phyloP scores from a whole-genome alignment of 2,113 vertebrate genomes.

The Psilopogon haemacephalus region DNA sequence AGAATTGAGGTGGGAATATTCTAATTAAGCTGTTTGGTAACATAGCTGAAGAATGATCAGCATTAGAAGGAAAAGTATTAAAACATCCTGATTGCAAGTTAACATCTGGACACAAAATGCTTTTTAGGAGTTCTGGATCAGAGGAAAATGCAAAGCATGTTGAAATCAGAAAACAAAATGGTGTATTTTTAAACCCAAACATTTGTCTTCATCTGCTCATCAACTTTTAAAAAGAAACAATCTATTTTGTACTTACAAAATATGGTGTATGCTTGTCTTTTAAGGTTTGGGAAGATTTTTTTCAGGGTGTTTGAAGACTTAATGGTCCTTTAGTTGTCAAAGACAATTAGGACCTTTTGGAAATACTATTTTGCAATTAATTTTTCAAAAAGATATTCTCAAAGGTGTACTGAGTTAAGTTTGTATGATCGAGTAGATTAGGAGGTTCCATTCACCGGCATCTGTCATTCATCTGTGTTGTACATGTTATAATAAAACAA shows the following conservation, averaged over 20 bases:
- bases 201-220: background rate
- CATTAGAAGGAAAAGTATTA: constrained; percentile 38
- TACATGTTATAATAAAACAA: background rate
- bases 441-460: background rate
- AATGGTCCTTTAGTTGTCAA: background rate
- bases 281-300: background rate
- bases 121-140: background rate
- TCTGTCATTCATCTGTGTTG: background rate
- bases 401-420: background rate
- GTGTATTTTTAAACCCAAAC: background rate
- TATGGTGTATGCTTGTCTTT: background rate
- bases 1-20: background rate
- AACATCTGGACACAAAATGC: constrained; percentile 39
- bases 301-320: background rate
- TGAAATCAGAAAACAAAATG: background rate
- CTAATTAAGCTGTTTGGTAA: constrained; percentile 67
- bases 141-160: background rate
- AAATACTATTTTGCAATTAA: background rate
- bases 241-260: background rate
- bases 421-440: background rate
- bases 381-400: background rate
- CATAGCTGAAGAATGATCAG: constrained; percentile 37
- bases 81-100: constrained; percentile 62
- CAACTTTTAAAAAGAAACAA: background rate
- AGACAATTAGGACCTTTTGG: background rate